A percentile compares a stretch with the other conserved stretches of the same genome.
Conservation (phyloP, 2,797 vertebrate genomes). For the Dendrocincla fuliginosa region DNA sequence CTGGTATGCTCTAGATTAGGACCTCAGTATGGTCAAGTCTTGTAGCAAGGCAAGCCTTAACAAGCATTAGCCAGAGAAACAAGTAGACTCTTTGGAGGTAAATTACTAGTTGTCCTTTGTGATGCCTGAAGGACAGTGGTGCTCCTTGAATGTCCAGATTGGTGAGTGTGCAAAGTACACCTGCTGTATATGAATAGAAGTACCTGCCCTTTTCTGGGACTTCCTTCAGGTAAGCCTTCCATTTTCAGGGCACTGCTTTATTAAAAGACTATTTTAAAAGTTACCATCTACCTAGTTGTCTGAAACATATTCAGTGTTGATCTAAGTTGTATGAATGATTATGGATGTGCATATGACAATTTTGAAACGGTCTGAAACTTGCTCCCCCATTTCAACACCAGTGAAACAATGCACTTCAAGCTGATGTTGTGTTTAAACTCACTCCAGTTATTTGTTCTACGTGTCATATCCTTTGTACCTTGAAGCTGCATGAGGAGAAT, state of each 20-base stretch:
- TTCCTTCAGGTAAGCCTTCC: background rate
- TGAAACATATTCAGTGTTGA: background rate
- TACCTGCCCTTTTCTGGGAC: background rate
- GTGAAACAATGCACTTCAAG: background rate
- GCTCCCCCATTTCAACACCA: background rate
- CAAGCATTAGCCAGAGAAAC: background rate
- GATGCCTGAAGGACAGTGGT: background rate
- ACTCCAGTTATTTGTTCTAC: background rate
- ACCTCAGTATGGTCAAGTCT: background rate
- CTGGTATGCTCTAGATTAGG: background rate
- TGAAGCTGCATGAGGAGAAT: background rate
- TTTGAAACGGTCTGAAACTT: background rate
- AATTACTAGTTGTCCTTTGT: background rate
- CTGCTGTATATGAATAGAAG: background rate
- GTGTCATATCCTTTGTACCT: background rate
- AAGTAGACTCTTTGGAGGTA: background rate
- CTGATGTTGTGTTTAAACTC: background rate
- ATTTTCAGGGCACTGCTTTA: background rate
- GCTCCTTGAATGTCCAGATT: background rate
- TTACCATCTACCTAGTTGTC: background rate
- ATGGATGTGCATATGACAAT: background rate
- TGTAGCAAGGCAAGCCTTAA: background rate
- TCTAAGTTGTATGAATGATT: background rate
- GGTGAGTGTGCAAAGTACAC: background rate
- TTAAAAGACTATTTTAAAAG: background rate